A percentile compares a stretch with the other conserved stretches of the same genome.
These are phyloP conservation scores for Bursaphelenchus mucronatus DNA, from an alignment of 1,140 invertebrate genomes.

Conservation along the genomic window DNA sequence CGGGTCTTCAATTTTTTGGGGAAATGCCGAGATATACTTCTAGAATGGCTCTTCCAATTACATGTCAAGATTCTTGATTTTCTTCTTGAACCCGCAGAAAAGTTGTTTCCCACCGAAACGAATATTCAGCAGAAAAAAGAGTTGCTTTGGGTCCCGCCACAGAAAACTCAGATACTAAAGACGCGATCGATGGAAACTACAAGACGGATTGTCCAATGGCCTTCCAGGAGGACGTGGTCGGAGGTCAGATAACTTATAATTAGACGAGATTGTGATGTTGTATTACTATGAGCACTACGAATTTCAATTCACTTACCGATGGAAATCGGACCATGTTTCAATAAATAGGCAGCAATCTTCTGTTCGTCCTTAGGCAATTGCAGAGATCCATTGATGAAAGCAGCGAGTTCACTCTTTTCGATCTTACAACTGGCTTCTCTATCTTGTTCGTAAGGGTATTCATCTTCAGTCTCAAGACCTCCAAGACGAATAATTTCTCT, in stretches of 20 bases:
- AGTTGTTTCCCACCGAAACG: constrained; percentile 24
- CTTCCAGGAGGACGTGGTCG: background rate
- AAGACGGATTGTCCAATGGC: background rate
- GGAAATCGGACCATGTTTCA: constrained; percentile 86
- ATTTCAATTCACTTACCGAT: constrained; percentile 67
- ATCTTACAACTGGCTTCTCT: constrained; percentile 48
- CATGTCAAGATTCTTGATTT: constrained; percentile 28
- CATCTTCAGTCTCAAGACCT: constrained; percentile 80
- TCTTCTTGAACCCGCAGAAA: constrained; percentile 31
- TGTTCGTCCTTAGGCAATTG: constrained; percentile 82
- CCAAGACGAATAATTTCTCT: constrained; percentile 65
- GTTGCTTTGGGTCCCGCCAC: background rate
- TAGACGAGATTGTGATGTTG: no score
- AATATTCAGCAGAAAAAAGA: constrained; percentile 19
- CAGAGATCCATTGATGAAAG: constrained; percentile 75
- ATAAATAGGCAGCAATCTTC: constrained; percentile 86
- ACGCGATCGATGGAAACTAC: background rate
- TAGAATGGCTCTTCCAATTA: constrained; percentile 1
- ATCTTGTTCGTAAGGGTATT: constrained; percentile 83
- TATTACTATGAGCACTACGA: background rate
- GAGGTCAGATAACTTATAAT: no score
- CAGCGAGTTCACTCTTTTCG: constrained; percentile 62
- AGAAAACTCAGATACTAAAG: constrained; percentile 8
- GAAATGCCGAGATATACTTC: constrained; percentile 1
- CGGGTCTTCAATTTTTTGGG: background rate